Conservation (phyloP, 1,140 invertebrate genomes). For the Drosophila pruinosa region DNA sequence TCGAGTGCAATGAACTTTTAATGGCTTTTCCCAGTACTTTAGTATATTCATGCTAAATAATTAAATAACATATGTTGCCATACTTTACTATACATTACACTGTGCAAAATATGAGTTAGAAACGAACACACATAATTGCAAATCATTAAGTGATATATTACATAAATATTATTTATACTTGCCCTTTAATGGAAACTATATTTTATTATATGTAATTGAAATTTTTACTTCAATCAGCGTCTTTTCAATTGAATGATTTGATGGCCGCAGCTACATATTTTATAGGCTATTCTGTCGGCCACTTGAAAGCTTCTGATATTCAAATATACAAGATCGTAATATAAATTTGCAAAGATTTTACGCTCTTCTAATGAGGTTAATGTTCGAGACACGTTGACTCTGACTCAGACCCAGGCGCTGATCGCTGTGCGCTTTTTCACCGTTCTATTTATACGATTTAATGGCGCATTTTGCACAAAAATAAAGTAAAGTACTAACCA, state of each 20-base stretch:
- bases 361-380: constrained; percentile 77
- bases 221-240: neutral
- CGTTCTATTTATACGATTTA: constrained; percentile 72
- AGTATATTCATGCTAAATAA: neutral
- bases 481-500: constrained; percentile 66
- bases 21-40: constrained; percentile 10
- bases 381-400: constrained; percentile 75
- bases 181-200: neutral
- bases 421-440: constrained; percentile 62
- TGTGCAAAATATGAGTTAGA: too few species aligned
- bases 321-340: constrained; percentile 26
- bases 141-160: too few species aligned
- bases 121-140: too few species aligned
- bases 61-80: neutral
- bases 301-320: constrained; percentile 30
- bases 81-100: neutral
- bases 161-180: neutral
- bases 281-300: constrained; percentile 33
- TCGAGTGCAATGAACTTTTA: constrained; percentile 72
- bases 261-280: constrained; percentile 11
- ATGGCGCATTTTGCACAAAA: constrained; percentile 79
- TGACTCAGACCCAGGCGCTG: constrained; percentile 38
- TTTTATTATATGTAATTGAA: neutral
- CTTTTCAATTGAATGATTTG: constrained; percentile 16
- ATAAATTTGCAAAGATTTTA: constrained; percentile 46